Evolutionary conservation across 2,113 vertebrate species (phyloP), one percentile per base, ranked within the genome.

Genomic region (Crocuta crocuta): DNA sequence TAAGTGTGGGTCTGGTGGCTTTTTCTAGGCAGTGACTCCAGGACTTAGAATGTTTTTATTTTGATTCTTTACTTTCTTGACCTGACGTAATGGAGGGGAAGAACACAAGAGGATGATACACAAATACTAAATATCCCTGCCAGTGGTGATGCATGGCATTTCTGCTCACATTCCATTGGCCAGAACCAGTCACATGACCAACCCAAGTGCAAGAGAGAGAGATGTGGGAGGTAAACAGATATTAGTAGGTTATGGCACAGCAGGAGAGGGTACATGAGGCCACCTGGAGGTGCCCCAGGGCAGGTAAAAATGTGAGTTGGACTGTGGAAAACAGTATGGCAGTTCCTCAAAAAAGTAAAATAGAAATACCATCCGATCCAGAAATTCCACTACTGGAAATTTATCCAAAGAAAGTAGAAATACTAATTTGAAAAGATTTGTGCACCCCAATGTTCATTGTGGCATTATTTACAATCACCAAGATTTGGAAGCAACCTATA

Each of bases 51-150:
- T 3, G 26, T 45, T 84, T 76, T n/a, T 80, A 3, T 53, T 81
- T 73, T 80, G 68, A 79, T 21, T 63, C n/a, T 68, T 31, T 6
- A 68, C 76, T 2, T 16, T 63, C 39, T 66, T 71, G 78, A 48
- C 13, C 53, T 76, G 48, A 65, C 26, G 23, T 84, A 6, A 1
- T 3, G 43, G 45, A 55, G 23, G 39, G 15, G 63, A 73, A 19
- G 31, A 79, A 65, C 55, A 55, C 4, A 5, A 0, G 1, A 31
- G 31, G 55, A 3, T 35, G 4, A 23, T 5, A 13, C 4, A 9
- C 35, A 35, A 61, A 53, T 24, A 7, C 43, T 86, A 31, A 70
- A 33, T 35, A 39, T 4, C 28, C 33, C 4, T 1, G 0, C 17
- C 2, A 7, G 66, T n/a, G 8, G 26, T 73, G 61, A 24, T 26